Evolutionary conservation across 2,113 vertebrate genomes (phyloP), one percentile per base, ranked within the genome.

Genomic region (Aphelocoma coerulescens): DNA sequence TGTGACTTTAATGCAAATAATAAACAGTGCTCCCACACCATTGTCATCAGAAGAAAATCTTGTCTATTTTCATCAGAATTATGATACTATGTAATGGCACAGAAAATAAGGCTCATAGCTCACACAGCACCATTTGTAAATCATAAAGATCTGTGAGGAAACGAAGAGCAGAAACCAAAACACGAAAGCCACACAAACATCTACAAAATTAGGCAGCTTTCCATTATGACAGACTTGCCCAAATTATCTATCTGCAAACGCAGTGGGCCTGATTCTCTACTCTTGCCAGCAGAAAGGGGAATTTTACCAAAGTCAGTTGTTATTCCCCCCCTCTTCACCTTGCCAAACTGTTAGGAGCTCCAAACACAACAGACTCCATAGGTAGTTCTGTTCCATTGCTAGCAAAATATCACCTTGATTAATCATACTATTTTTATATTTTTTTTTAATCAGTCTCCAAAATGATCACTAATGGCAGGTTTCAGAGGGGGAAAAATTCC

Each of bases 161-260:
- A 93, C 0, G 54, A 65, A 92, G 85, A 96, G 80, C 65, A 93
- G 77, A 79, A 95, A 95, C 88, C 49, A 73, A 94, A 96, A 91
- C 84, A 86, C 16, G 12, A 95, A 96, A 95, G 68, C 71, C 76
- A 71, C 77, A 91, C 76, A 96, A 91, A 81, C 57, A 82, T 91
- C 93, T 86, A 96, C 3, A 9, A 48, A 87, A 96, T 91, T 93
- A 94, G 93, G 96, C 95, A 96, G 80, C 73, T 87, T 95, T 97
- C 92, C 93, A 96, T 91, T 88, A 91, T 13, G 77, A 95, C 86
- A 96, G 96, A 92, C 93, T 96, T 94, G 78, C 66, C 66, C 84
- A 76, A 90, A 94, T 92, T 94, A 91, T 85, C 84, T 73, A 2
- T 93, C 88, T 92, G 83, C 89, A 89, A 88, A 78, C 19, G 0